Evolutionary conservation across 2,888 invertebrate species (phyloP).

Genomic region (Orthonevra nobilis): DNA sequence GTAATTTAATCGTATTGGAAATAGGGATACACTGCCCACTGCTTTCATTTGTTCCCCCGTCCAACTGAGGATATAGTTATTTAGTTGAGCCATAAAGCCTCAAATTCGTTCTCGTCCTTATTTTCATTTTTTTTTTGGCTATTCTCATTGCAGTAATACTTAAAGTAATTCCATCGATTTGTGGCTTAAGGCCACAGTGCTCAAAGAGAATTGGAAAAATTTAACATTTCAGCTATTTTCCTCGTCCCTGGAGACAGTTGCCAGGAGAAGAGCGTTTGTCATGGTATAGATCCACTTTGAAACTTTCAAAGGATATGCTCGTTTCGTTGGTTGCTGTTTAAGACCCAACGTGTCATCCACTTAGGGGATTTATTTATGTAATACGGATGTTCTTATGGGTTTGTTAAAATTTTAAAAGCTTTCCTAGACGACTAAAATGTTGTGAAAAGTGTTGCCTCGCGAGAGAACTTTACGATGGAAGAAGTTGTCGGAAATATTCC

Average conservation of each 20-base stretch:
- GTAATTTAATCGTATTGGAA: no score
- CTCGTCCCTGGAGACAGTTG: neutral
- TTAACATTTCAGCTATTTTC: neutral
- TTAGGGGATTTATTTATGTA: conserved; percentile 15
- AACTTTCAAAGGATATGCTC: neutral
- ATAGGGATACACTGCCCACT: no score
- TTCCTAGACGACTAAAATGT: no score
- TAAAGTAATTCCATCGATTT: neutral
- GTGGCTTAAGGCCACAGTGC: neutral
- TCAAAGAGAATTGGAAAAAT: neutral
- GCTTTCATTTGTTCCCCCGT: no score
- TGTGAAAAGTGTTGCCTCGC: neutral
- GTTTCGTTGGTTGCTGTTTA: neutral
- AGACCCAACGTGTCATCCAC: neutral
- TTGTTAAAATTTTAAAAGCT: neutral
- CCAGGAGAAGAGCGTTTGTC: neutral
- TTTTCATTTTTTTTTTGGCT: no score
- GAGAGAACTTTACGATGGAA: neutral
- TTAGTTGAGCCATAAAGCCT: no score
- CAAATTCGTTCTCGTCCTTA: no score
- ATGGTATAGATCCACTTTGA: neutral
- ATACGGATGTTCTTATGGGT: neutral
- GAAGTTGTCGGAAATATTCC: neutral
- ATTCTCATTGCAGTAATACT: no score
- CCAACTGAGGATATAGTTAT: no score